Evolutionary conservation across 2,888 invertebrate genomes (phyloP).

Genomic region (Loripinus fragilis): DNA sequence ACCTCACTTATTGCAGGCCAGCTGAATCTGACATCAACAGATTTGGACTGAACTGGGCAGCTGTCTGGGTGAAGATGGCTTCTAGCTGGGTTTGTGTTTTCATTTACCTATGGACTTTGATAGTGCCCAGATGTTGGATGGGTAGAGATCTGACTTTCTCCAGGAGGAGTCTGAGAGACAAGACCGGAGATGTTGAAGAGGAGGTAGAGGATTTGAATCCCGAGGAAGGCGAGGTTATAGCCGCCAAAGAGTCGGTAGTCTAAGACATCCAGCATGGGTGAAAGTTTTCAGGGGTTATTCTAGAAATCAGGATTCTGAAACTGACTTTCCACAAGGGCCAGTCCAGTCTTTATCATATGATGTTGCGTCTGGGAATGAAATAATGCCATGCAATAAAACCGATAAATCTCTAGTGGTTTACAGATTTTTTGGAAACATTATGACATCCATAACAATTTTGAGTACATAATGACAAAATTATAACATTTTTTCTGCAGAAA

Average conservation of each 20-base stretch:
- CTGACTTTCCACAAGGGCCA: too few species aligned
- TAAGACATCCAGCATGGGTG: too few species aligned
- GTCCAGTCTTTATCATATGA: too few species aligned
- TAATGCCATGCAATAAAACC: too few species aligned
- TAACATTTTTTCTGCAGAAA: too few species aligned
- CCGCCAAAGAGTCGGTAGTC: slow-evolving; percentile 50
- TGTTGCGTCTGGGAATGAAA: too few species aligned
- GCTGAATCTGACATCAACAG: slow-evolving; percentile 81
- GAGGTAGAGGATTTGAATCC: slow-evolving; percentile 43
- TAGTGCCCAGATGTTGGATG: slow-evolving; percentile 79
- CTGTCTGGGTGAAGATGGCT: slow-evolving; percentile 84
- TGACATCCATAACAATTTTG: too few species aligned
- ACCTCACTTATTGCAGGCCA: slow-evolving; percentile 76
- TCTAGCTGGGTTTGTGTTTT: slow-evolving; percentile 84
- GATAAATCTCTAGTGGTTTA: too few species aligned
- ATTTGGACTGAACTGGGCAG: slow-evolving; percentile 84
- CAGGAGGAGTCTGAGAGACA: slow-evolving; percentile 16
- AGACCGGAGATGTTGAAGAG: slow-evolving; percentile 25
- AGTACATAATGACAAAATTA: too few species aligned
- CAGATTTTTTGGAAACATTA: too few species aligned
- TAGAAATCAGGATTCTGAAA: too few species aligned
- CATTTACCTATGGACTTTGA: slow-evolving; percentile 82
- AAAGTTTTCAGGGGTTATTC: too few species aligned
- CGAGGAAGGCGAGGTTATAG: slow-evolving; percentile 38
- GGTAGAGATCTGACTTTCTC: slow-evolving; percentile 71